Evolutionary conservation across 2,888 invertebrate species (phyloP).

Genomic region (Calliscelio sp.): DNA sequence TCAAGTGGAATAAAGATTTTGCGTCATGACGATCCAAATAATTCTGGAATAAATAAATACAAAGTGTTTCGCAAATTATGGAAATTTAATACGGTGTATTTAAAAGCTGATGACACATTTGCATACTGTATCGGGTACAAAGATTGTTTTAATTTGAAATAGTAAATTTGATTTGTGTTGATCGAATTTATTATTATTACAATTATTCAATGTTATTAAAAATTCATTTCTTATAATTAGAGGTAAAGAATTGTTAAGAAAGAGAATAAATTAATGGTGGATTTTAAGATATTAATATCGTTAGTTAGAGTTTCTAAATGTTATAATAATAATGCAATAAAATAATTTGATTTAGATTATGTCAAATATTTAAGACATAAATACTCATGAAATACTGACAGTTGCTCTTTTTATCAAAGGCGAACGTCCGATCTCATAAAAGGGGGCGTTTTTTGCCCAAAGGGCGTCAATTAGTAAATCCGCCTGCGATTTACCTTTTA

Average conservation of each 20-base stretch:
- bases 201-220: no score
- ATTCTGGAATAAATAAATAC: background rate
- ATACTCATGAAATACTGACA: conserved; percentile 52
- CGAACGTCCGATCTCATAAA: conserved; percentile 49
- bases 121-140: no score
- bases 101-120: no score
- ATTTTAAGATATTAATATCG: no score
- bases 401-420: conserved; percentile 54
- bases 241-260: no score
- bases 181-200: no score
- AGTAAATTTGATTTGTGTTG: no score
- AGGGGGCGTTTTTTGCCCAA: conserved; percentile 56
- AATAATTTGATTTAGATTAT: conserved; percentile 2
- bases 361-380: conserved; percentile 29
- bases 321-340: no score
- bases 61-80: background rate
- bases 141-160: no score
- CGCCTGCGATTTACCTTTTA: conserved; percentile 52
- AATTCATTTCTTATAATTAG: no score
- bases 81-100: background rate
- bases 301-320: no score
- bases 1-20: background rate
- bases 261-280: no score
- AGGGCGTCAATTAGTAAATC: conserved; percentile 68
- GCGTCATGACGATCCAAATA: background rate